A percentile compares a stretch with the other conserved stretches of the same genome.
Conservation (phyloP, 2,888 invertebrate genomes). For the Drosophila limbata region DNA sequence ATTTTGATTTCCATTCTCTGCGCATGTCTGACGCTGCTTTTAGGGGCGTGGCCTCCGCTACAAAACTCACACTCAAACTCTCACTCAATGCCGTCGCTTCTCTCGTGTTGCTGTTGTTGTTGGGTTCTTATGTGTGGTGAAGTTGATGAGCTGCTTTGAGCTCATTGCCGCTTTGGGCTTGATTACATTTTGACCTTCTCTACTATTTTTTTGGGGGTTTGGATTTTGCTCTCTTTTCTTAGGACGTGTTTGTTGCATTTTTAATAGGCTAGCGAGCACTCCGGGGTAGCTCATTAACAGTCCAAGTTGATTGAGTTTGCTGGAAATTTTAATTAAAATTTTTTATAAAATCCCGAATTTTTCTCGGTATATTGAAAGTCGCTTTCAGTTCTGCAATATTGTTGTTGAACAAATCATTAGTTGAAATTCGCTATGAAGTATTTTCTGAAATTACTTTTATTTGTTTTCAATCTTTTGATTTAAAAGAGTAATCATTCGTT, state of each 20-base stretch:
- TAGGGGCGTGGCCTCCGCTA: slow-evolving; percentile 58
- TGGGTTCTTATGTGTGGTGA: slow-evolving; percentile 49
- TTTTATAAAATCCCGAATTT: slow-evolving; percentile 5
- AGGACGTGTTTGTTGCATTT: slow-evolving; percentile 74
- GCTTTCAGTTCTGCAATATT: not conserved
- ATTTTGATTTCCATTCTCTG: slow-evolving; percentile 60
- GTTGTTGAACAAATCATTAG: not conserved
- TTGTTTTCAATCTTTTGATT: not conserved
- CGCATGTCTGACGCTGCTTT: slow-evolving; percentile 57
- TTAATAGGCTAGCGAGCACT: slow-evolving; percentile 69
- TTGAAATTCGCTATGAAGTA: not conserved
- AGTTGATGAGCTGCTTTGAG: slow-evolving; percentile 63
- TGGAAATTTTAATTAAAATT: slow-evolving; percentile 64
- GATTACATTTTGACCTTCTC: slow-evolving; percentile 78
- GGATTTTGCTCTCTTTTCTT: slow-evolving; percentile 42
- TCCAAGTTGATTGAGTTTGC: slow-evolving; percentile 43
- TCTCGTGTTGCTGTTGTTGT: not conserved
- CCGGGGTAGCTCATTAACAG: slow-evolving; percentile 72
- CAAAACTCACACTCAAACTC: slow-evolving; percentile 24
- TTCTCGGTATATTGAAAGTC: not conserved
- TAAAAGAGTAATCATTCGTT: too few species aligned
- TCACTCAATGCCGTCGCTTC: slow-evolving; percentile 33
- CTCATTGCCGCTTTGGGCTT: slow-evolving; percentile 48
- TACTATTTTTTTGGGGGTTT: slow-evolving; percentile 23
- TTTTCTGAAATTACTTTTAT: not conserved